These are phyloP conservation scores for Lycaena phlaeas DNA, from an alignment of 2,888 invertebrate species.

Conservation along the genomic window DNA sequence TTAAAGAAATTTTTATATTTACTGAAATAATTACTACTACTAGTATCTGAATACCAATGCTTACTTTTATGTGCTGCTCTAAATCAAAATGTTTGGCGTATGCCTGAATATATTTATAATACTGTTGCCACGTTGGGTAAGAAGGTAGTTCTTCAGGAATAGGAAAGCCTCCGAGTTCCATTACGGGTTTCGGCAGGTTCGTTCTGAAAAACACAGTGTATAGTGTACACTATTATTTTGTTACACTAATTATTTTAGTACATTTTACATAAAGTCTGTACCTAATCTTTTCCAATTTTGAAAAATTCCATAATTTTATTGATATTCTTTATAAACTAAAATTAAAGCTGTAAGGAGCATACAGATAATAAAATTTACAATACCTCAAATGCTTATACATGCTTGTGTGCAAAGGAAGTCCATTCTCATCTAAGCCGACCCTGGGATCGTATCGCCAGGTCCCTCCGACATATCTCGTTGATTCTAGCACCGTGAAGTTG, in stretches of 20 bases:
- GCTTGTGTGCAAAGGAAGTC: conserved; percentile 75
- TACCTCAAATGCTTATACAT: conserved; percentile 80
- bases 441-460: conserved; percentile 63
- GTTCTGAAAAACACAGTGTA: conserved; percentile 35
- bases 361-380: too few relatives aligned
- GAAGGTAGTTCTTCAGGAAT: conserved; percentile 43
- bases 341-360: too few relatives aligned
- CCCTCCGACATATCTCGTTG: conserved; percentile 50
- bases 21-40: too few relatives aligned
- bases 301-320: too few relatives aligned
- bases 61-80: conserved; percentile 47
- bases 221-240: conserved; percentile 15
- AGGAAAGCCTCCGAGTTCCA: conserved; percentile 52
- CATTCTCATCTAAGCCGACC: conserved; percentile 68
- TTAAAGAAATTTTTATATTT: too few relatives aligned
- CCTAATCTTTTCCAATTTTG: too few relatives aligned
- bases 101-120: conserved; percentile 43
- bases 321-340: too few relatives aligned
- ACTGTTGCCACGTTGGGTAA: conserved; percentile 42
- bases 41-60: neutral
- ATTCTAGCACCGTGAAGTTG: conserved; percentile 49
- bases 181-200: conserved; percentile 59
- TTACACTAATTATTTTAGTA: too few relatives aligned
- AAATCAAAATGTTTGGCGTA: conserved; percentile 47
- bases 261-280: too few relatives aligned